These are phyloP conservation scores for Pluvianellus socialis DNA, from an alignment of 2,113 vertebrate species.

Conservation along the genomic window DNA sequence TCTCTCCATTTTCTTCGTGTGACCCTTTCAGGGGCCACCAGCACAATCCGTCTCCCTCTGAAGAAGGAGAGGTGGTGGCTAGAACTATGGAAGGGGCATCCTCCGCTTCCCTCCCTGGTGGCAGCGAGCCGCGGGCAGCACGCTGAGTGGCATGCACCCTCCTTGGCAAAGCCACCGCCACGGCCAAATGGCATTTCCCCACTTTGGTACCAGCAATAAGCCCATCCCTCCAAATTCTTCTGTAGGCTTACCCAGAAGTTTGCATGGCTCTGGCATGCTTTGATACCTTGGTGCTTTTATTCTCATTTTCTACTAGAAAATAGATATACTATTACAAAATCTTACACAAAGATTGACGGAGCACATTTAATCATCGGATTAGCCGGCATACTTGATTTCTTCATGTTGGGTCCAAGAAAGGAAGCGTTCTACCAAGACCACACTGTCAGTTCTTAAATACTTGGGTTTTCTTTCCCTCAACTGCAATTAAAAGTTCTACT, in stretches of 20 bases:
- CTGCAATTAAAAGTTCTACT: not conserved
- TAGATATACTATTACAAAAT: not conserved
- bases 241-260: not conserved
- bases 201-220: not conserved
- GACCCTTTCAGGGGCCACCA: not conserved
- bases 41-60: not conserved
- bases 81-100: rapidly evolving
- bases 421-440: not conserved
- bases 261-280: not conserved
- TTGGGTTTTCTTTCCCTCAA: not conserved
- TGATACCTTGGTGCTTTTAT: not conserved
- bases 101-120: rapidly evolving
- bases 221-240: not conserved
- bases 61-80: not conserved
- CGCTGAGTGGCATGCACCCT: rapidly evolving
- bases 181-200: not conserved
- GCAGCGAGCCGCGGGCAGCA: not conserved
- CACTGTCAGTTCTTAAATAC: not conserved
- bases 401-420: not conserved
- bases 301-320: not conserved
- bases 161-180: not conserved
- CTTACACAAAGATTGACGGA: not conserved
- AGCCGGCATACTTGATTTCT: not conserved
- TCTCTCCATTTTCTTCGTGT: not conserved
- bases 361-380: not conserved